Evolutionary conservation across 2,797 vertebrate genomes (phyloP).

Genomic region (Dermochelys coriacea): DNA sequence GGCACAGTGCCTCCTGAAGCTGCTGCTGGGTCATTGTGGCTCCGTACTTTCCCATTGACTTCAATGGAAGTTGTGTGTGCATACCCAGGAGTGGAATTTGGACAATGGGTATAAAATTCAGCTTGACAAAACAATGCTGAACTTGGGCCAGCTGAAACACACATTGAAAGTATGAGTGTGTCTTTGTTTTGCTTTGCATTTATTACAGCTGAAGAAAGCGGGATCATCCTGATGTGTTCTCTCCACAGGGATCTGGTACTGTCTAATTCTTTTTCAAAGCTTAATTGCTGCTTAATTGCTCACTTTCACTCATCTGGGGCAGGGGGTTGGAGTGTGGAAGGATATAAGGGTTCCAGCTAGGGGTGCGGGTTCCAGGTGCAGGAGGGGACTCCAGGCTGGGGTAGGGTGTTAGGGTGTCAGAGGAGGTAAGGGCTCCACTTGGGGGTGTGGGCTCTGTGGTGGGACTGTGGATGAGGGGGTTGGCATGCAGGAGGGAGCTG

Average conservation of each 20-base stretch:
- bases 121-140: neutral
- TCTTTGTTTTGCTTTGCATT: neutral
- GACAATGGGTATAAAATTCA: neutral
- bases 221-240: neutral
- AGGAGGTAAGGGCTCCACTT: too few relatives aligned
- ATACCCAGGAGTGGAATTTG: neutral
- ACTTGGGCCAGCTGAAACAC: neutral
- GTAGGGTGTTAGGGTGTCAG: too few relatives aligned
- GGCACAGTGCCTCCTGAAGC: too few relatives aligned
- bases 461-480: too few relatives aligned
- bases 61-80: neutral
- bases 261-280: neutral
- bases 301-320: too few relatives aligned
- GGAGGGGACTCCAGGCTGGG: too few relatives aligned
- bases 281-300: neutral
- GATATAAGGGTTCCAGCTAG: too few relatives aligned
- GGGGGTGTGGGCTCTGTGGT: too few relatives aligned
- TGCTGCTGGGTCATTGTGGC: neutral
- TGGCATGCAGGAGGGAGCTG: too few relatives aligned
- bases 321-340: too few relatives aligned
- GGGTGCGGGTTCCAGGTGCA: too few relatives aligned
- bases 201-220: neutral
- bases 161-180: neutral
- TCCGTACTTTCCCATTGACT: neutral
- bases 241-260: neutral